phyloP scores from a whole-genome alignment of 2,113 vertebrate species.

The Acrocephalus kingi region DNA sequence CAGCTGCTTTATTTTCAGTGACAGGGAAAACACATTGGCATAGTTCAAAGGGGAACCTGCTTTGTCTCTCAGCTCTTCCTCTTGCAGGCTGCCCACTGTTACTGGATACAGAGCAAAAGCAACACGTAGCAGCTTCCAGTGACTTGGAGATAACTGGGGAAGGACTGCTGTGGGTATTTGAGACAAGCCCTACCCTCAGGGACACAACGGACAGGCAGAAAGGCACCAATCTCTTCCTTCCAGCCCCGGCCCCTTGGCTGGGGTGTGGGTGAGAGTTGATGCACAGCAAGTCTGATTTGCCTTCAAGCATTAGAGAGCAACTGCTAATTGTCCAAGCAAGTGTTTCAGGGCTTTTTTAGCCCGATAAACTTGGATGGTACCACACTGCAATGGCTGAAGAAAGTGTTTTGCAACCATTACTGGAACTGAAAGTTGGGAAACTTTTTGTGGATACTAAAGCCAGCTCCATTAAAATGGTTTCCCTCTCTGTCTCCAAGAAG shows the following conservation, averaged over 20 bases:
- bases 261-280: not conserved
- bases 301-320: not conserved
- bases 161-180: not conserved
- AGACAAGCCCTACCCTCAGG: not conserved
- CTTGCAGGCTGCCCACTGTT: not conserved
- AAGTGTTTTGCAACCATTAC: not conserved
- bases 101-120: not conserved
- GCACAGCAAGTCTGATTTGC: not conserved
- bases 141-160: not conserved
- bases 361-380: not conserved
- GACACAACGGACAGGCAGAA: accelerated
- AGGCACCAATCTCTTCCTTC: not conserved
- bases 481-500: not conserved
- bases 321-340: not conserved
- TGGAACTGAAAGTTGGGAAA: not conserved
- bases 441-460: not conserved
- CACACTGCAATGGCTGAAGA: not conserved
- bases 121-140: not conserved
- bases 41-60: not conserved
- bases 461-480: not conserved
- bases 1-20: not conserved
- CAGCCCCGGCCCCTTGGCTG: not conserved
- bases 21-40: not conserved
- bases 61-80: not conserved
- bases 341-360: not conserved